Base-by-base conservation (phyloP, 1,140 invertebrate species). In the Fopius arisanus region DNA sequence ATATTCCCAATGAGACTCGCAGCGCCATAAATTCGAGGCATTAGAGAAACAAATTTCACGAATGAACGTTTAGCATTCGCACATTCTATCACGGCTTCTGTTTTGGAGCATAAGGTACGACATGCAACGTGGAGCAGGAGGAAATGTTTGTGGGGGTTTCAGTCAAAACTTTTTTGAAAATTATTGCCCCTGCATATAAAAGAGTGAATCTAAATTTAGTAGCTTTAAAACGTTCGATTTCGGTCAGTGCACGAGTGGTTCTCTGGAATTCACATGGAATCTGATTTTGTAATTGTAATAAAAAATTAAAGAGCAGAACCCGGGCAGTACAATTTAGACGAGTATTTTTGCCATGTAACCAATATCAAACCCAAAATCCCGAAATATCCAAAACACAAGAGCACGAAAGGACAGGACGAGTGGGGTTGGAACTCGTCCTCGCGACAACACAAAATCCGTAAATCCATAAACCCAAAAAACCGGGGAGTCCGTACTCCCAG, bases 311-410 rank as follows among this genome's bases (percentile, higher is more conserved):
- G n/a, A 43, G 10, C 12, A 43, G 14, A 43, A n/a, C n/a, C 10
- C 40, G 40, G 9, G 7, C 51, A 23, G 21, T 16, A 59, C 51
- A 23, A 19, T 6, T 19, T 14, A 23, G 9, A 26, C 19, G 23
- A 1, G 67, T 62, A 63, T 72, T 31, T 63, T 67, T 65, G 10
- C 73, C 75, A 1, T 29, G 0, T 9, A 75, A 28, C 77, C 74
- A 81, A 67, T 69, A 71, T 19, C 68, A n/a, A n/a, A n/a, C n/a
- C n/a, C n/a, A n/a, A n/a, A n/a, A n/a, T n/a, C n/a, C n/a, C n/a
- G n/a, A n/a, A n/a, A n/a, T n/a, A n/a, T n/a, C n/a, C n/a, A n/a
- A n/a, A n/a, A n/a, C n/a, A n/a, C n/a, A n/a, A n/a, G n/a, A n/a
- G n/a, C n/a, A n/a, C n/a, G n/a, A n/a, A n/a, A n/a, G n/a, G n/a